Conservation (phyloP, 1,140 invertebrate genomes). For the Heliconius nattereri region DNA sequence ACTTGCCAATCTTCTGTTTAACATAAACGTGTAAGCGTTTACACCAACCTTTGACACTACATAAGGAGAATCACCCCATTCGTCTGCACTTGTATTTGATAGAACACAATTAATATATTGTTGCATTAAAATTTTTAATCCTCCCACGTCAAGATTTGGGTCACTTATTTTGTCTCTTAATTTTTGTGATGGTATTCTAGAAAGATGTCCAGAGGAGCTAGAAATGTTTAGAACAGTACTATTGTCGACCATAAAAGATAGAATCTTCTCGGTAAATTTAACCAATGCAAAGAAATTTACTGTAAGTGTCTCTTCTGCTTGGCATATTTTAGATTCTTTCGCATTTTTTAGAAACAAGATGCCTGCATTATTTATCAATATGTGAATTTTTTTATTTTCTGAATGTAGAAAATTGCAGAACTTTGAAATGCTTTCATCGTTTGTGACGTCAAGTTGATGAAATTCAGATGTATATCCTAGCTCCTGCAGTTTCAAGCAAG, state of each 20-base stretch:
- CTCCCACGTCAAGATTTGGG: constrained; percentile 79
- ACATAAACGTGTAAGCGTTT: constrained; percentile 73
- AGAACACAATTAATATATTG: constrained; percentile 83
- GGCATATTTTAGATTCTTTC: constrained; percentile 84
- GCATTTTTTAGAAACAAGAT: constrained; percentile 86
- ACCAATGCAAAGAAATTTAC: constrained; percentile 86
- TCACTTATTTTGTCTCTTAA: constrained; percentile 80
- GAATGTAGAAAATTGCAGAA: constrained; percentile 83
- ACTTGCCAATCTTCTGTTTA: constrained; percentile 51
- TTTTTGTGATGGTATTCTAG: constrained; percentile 81
- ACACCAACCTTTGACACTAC: constrained; percentile 88
- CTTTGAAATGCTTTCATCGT: constrained; percentile 82
- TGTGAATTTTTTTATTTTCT: constrained; percentile 87
- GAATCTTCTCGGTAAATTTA: constrained; percentile 84
- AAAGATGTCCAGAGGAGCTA: constrained; percentile 85
- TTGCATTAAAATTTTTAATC: constrained; percentile 83
- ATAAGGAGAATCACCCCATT: constrained; percentile 81
- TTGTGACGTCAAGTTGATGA: constrained; percentile 86
- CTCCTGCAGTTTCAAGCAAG: constrained; percentile 81
- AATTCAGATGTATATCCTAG: constrained; percentile 80
- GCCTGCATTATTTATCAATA: constrained; percentile 93
- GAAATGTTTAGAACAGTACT: constrained; percentile 89
- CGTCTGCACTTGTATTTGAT: constrained; percentile 62
- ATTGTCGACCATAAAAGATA: constrained; percentile 85
- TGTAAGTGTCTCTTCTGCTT: constrained; percentile 86